A percentile compares a stretch with the other conserved stretches of the same genome.
Conservation (phyloP, 92 coral and sea anemone species). For the Porites evermanni region DNA sequence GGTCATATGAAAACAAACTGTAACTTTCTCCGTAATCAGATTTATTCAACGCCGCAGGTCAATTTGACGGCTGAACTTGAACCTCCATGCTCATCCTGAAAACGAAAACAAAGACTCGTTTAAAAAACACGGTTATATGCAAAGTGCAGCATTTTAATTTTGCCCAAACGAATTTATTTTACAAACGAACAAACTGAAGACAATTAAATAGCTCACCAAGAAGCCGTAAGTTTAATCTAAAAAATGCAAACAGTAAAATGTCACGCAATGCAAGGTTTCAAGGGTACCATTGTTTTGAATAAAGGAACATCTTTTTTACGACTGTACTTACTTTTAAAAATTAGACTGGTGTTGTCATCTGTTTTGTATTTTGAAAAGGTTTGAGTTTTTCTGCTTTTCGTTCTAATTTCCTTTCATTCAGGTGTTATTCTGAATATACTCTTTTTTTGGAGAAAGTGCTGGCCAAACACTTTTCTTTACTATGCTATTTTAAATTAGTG, state of each 20-base stretch:
- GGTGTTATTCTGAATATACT: not conserved
- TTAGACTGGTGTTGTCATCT: slow-evolving; percentile 1
- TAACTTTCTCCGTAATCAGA: not conserved
- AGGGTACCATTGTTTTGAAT: slow-evolving; percentile 4
- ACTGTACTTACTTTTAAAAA: too few relatives aligned
- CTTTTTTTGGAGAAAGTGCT: not conserved
- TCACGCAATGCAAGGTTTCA: slow-evolving; percentile 16
- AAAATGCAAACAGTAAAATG: slow-evolving; percentile 14
- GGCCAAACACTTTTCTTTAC: not conserved
- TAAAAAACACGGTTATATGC: too few relatives aligned
- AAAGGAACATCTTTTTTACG: not conserved
- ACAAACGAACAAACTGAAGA: too few relatives aligned
- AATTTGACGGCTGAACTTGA: too few relatives aligned
- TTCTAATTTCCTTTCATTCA: slow-evolving; percentile 7
- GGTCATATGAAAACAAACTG: not conserved
- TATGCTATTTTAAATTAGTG: not conserved
- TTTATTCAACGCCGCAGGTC: too few relatives aligned
- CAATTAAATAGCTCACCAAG: too few relatives aligned
- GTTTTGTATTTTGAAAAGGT: slow-evolving; percentile 8
- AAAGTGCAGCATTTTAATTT: too few relatives aligned
- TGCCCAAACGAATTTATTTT: too few relatives aligned
- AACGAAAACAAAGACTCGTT: too few relatives aligned
- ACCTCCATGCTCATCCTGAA: too few relatives aligned
- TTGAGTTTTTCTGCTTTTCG: slow-evolving; percentile 4
- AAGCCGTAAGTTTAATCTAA: not conserved